Base-by-base conservation (phyloP, 2,797 vertebrate genomes). In the Hypotaenidia okinawae region DNA sequence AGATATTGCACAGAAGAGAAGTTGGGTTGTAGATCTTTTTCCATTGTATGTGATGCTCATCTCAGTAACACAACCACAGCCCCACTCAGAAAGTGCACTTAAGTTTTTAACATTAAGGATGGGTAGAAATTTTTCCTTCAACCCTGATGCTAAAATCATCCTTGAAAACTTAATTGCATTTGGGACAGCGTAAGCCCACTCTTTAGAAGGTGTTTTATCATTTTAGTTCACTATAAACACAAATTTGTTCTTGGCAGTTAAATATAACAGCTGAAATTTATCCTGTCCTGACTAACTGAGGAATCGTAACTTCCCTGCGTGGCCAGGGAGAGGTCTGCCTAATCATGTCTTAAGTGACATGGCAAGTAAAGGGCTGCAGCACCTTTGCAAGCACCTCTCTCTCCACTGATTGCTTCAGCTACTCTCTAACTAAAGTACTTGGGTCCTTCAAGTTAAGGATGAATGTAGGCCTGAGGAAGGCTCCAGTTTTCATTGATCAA, bases 141-240 rank as follows among this genome's bases (percentile, higher is more conserved):
- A 32, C 78, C 27, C 58, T 89, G 83, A 75, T 55, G 72, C 33
- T 87, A 68, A 80, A 41, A 75, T 66, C n/a, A 90, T 83, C 35
- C 49, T 94, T 94, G 78, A 90, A 86, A 87, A 89, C 30, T 33
- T 72, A 72, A 52, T 85, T 89, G 37, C 21, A 59, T 93, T 93
- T 74, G 25, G 88, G 72, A 41, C 45, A 73, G 55, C 19, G 9
- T 54, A 79, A 87, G 28, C 28, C 27, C 3, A 12, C n/a, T 92
- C 52, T 21, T 21, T 51, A 62, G 84, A 87, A 92, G 37, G 8
- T 19, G 43, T 63, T 92, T 92, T 64, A 58, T 85, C 22, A 55
- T 58, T 91, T 81, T 68, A 67, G 9, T 61, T 94, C 66, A 21
- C 66, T 80, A 28, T 74, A 67, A 95, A 79, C 39, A 90, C 55